Evolutionary conservation across 2,888 invertebrate genomes (phyloP).

Genomic region (Ptychoptera albimana): DNA sequence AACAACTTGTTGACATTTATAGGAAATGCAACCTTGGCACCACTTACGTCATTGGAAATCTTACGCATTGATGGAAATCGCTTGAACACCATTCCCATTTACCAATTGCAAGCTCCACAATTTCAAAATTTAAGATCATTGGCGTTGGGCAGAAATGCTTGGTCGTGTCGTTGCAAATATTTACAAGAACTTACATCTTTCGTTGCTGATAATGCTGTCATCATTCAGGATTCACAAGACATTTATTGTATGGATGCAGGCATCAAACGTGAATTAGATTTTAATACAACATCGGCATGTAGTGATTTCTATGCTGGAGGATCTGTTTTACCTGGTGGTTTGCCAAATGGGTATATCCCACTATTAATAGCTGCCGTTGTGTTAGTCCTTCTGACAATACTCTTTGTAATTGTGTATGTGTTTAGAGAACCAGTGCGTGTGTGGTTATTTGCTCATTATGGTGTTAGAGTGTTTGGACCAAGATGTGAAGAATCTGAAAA

Average conservation of each 20-base stretch:
- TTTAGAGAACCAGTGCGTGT: conserved; percentile 73
- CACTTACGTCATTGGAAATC: conserved; percentile 62
- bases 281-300: conserved; percentile 66
- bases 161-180: conserved; percentile 86
- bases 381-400: conserved; percentile 57
- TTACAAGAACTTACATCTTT: conserved; percentile 70
- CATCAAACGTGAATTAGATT: conserved; percentile 62
- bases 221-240: conserved; percentile 64
- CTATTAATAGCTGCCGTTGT: conserved; percentile 67
- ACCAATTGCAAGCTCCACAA: conserved; percentile 39
- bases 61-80: conserved; percentile 73
- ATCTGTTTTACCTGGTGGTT: conserved; percentile 61
- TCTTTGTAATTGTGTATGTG: conserved; percentile 61
- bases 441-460: conserved; percentile 77
- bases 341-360: conserved; percentile 66
- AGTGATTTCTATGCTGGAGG: conserved; percentile 72
- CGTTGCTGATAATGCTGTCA: conserved; percentile 67
- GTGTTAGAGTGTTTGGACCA: conserved; percentile 60
- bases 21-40: conserved; percentile 63
- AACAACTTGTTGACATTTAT: conserved; percentile 69
- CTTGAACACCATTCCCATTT: conserved; percentile 64
- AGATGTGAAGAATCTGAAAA: conserved; percentile 70
- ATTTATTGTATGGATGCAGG: conserved; percentile 62
- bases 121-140: conserved; percentile 29
- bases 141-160: conserved; percentile 60